These are phyloP conservation scores for Pantherophis vulpinus DNA, from an alignment of 2,797 vertebrate genomes.

Conservation along the genomic window DNA sequence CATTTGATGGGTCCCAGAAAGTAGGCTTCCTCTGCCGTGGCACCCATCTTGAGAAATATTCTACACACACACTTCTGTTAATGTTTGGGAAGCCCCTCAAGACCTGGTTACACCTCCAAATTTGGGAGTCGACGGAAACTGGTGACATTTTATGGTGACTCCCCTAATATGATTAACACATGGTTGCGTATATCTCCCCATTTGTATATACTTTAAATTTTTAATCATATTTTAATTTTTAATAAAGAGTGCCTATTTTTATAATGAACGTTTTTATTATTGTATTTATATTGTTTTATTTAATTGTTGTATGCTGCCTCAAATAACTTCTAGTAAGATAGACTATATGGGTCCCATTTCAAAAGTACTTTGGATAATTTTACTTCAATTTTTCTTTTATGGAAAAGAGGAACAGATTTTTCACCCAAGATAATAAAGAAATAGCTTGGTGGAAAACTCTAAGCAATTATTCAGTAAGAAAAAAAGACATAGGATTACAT, in stretches of 20 bases:
- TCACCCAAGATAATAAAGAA: constrained; percentile 38
- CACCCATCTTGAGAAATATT: not conserved
- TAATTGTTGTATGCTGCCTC: not conserved
- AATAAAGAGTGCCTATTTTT: not conserved
- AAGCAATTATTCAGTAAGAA: constrained; percentile 14
- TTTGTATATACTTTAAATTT: not conserved
- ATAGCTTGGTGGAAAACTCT: constrained; percentile 28
- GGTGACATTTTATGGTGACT: not conserved
- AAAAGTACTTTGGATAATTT: not conserved
- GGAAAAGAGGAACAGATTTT: constrained; percentile 22
- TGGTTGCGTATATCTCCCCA: not conserved
- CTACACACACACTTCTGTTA: not conserved
- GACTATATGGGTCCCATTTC: not conserved
- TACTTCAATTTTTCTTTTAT: not conserved
- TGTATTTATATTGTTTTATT: not conserved
- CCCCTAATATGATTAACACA: not conserved
- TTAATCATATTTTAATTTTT: not conserved
- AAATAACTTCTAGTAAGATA: not conserved
- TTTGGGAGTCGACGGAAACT: not conserved
- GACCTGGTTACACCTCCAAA: not conserved
- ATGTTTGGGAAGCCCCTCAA: not conserved
- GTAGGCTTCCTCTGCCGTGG: too few relatives aligned
- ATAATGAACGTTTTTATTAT: not conserved
- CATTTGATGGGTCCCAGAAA: too few relatives aligned
- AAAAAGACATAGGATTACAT: not conserved